phyloP scores from a whole-genome alignment of 2,888 invertebrate species.

The Artemia sp. region DNA sequence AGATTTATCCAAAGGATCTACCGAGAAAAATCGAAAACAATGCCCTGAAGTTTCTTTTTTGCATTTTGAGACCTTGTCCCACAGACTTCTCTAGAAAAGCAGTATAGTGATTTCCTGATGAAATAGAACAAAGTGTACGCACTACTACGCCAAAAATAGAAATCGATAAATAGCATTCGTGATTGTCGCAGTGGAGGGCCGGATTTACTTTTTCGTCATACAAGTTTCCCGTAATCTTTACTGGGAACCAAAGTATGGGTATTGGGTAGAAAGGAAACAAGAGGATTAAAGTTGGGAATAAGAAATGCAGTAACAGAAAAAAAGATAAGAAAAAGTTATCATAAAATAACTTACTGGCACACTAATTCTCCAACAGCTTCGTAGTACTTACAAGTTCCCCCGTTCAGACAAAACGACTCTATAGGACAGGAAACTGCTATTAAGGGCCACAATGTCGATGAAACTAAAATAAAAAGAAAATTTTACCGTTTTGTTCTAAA shows the following conservation, averaged over 20 bases:
- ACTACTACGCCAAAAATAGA: neutral
- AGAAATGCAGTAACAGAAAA: neutral
- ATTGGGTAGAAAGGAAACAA: neutral
- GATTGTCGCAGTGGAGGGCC: neutral
- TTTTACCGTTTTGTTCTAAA: no score
- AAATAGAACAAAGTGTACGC: no score
- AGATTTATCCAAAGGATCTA: no score
- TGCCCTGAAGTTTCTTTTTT: no score
- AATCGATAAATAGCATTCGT: neutral
- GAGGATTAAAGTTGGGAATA: neutral
- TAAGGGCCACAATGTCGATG: constrained; percentile 40
- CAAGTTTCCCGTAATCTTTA: neutral
- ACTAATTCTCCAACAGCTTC: constrained; percentile 57
- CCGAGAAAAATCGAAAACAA: no score
- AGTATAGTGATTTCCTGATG: no score
- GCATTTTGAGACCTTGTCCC: no score
- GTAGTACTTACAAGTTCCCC: constrained; percentile 67
- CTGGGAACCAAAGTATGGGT: neutral
- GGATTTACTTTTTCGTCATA: neutral
- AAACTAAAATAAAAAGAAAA: constrained; percentile 24
- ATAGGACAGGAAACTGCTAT: constrained; percentile 44
- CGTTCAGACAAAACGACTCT: constrained; percentile 63
- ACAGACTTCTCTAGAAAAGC: no score
- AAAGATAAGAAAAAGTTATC: neutral
- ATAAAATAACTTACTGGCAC: constrained; percentile 54